Percentiles rank a stretch among this genome's conserved stretches.
phyloP scores from a whole-genome alignment of 2,797 vertebrate genomes.

The Enteromius unitaeniatus region DNA sequence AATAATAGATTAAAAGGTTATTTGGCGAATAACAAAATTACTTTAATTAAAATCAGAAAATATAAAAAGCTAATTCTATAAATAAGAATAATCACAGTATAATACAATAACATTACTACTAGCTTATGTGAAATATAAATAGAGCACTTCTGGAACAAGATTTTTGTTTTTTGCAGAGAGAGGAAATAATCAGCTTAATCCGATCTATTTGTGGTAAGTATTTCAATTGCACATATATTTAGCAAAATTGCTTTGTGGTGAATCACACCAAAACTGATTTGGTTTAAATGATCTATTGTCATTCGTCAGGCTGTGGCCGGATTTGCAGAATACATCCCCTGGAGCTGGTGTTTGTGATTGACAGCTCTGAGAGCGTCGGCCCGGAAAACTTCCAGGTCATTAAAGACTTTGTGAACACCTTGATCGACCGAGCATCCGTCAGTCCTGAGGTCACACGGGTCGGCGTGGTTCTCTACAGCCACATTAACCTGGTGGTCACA shows the following conservation, averaged over 20 bases:
- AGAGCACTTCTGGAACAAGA: not conserved
- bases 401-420: constrained; percentile 83
- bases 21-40: not conserved
- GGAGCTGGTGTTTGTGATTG: constrained; percentile 90
- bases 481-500: constrained; percentile 78
- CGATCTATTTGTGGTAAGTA: constrained; percentile 88
- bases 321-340: constrained; percentile 74
- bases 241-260: not conserved
- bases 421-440: constrained; percentile 78
- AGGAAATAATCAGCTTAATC: constrained; percentile 86
- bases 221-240: not conserved
- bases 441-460: constrained; percentile 70
- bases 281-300: not conserved
- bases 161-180: constrained; percentile 75
- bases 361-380: constrained; percentile 90
- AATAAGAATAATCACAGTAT: too few relatives aligned
- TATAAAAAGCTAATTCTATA: not conserved
- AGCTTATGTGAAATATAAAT: not conserved
- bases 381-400: constrained; percentile 83
- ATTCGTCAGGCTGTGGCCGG: constrained; percentile 67
- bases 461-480: constrained; percentile 87
- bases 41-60: not conserved
- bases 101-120: not conserved
- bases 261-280: not conserved
- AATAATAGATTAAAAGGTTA: too few relatives aligned